Conservation (phyloP, 2,888 invertebrate species). For the Drosophila subsilvestris region DNA sequence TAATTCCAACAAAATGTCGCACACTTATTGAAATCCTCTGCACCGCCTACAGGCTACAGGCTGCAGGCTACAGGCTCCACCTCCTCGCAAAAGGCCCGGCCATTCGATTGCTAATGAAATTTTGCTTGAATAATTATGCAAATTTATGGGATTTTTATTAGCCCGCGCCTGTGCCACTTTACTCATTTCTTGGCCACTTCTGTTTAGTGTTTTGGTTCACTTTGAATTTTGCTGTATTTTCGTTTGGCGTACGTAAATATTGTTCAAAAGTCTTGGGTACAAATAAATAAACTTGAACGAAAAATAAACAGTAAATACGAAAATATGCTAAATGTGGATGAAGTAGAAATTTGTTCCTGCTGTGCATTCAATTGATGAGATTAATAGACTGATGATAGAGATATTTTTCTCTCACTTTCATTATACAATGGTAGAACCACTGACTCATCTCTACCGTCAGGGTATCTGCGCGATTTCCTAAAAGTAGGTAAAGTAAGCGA, state of each 20-base stretch:
- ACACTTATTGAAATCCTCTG: background rate
- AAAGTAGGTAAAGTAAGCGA: too few relatives aligned
- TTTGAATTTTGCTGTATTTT: constrained; percentile 8
- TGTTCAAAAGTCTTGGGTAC: background rate
- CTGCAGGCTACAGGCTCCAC: background rate
- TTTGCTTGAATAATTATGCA: constrained; percentile 47
- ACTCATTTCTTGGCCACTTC: constrained; percentile 15
- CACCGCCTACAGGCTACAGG: background rate
- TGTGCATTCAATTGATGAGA: background rate
- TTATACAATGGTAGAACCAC: background rate
- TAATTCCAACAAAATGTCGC: constrained; percentile 23
- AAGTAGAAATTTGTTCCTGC: background rate
- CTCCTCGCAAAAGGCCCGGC: background rate
- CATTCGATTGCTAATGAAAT: constrained; percentile 33
- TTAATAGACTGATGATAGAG: background rate
- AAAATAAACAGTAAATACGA: background rate
- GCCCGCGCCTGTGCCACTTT: constrained; percentile 16
- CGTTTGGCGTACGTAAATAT: constrained; percentile 10
- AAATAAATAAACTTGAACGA: background rate
- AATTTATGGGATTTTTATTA: constrained; percentile 41
- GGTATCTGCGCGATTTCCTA: background rate
- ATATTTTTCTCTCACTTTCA: background rate
- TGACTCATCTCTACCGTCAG: background rate
- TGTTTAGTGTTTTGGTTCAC: constrained; percentile 20
- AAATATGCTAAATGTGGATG: background rate